Evolutionary conservation across 2,888 invertebrate genomes (phyloP).

Genomic region (Epinotia demarniana): DNA sequence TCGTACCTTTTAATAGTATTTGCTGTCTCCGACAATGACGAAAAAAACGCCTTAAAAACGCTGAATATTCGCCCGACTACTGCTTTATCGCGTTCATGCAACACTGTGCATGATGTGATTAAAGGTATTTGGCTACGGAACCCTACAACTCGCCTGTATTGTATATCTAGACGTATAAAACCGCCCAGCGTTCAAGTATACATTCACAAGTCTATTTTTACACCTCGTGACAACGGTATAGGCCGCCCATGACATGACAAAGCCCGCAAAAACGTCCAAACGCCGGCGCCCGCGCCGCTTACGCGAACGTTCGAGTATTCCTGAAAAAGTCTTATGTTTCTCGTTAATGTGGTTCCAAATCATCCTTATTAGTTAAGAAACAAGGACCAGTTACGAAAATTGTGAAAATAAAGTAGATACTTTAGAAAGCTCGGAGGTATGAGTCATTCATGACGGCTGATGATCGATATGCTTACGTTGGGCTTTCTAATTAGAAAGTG

Average conservation of each 20-base stretch:
- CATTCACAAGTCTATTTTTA: constrained; percentile 11
- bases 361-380: background rate
- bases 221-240: constrained; percentile 2
- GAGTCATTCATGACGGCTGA: constrained; percentile 28
- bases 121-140: background rate
- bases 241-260: constrained; percentile 16
- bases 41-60: too few species aligned
- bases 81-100: too few species aligned
- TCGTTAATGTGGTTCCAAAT: background rate
- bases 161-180: background rate
- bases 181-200: background rate
- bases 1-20: too few species aligned
- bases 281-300: constrained; percentile 34
- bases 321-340: background rate
- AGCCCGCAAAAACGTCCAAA: constrained; percentile 37
- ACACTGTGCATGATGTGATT: too few species aligned
- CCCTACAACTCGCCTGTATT: background rate
- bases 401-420: background rate
- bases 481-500: constrained; percentile 42
- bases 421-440: background rate
- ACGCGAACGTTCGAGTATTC: background rate
- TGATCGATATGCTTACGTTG: constrained; percentile 28
- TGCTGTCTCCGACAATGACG: too few species aligned
- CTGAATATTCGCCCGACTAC: too few species aligned
- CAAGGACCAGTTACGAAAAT: background rate